These are phyloP conservation scores for Bergia sp. DNA, from an alignment of 92 coral and sea anemone species.

Conservation along the genomic window DNA sequence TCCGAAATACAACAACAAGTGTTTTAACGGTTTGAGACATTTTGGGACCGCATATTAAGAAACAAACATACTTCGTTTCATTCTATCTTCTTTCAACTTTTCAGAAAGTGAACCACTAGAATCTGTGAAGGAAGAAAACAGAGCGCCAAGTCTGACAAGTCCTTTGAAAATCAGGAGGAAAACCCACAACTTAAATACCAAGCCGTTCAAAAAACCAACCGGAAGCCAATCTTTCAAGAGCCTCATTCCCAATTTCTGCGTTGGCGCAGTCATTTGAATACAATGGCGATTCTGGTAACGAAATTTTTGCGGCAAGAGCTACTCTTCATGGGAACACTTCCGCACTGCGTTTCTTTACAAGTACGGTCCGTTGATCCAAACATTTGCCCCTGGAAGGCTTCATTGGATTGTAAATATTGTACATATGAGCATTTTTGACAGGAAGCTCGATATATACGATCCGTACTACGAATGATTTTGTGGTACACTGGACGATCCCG, in stretches of 20 bases:
- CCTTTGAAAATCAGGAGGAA: not conserved
- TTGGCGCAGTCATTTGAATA: not conserved
- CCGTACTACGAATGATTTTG: slow-evolving; percentile 7
- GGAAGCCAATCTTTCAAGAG: not conserved
- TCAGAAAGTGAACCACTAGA: not conserved
- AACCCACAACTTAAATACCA: not conserved
- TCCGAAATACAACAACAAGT: too few relatives aligned
- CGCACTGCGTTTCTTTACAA: slow-evolving; percentile 53
- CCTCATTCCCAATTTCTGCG: not conserved
- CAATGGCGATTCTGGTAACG: slow-evolving; percentile 46
- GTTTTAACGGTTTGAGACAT: too few relatives aligned
- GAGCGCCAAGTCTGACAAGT: not conserved
- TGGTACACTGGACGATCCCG: slow-evolving; percentile 10
- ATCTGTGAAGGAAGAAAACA: not conserved
- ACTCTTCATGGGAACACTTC: slow-evolving; percentile 50
- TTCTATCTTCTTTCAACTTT: too few relatives aligned
- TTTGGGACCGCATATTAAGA: too few relatives aligned
- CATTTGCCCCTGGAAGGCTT: slow-evolving; percentile 8
- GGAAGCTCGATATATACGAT: not conserved
- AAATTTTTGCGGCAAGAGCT: slow-evolving; percentile 35
- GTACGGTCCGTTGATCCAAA: slow-evolving; percentile 21
- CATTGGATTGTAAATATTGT: slow-evolving; percentile 21
- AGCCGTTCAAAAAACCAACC: not conserved
- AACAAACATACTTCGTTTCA: too few relatives aligned
- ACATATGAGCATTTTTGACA: not conserved